phyloP scores from a whole-genome alignment of 2,113 vertebrate genomes.

The Ailurus styani region DNA sequence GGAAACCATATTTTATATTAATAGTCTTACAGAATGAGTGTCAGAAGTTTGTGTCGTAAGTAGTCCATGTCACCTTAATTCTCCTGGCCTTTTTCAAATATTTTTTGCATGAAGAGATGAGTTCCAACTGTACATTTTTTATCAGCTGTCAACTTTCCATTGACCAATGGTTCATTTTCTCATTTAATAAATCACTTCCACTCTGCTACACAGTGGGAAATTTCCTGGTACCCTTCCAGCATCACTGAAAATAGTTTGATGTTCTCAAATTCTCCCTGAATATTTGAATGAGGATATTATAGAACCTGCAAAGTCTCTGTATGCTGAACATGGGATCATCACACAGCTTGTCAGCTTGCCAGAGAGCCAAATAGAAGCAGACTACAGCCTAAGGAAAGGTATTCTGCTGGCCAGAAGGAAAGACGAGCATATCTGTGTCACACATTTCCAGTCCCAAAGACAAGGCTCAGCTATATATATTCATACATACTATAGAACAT shows the following conservation, averaged over 20 bases:
- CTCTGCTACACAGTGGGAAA: neutral
- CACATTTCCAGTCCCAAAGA: neutral
- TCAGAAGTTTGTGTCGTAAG: constrained; percentile 10
- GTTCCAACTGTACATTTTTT: neutral
- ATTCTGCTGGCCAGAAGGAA: neutral
- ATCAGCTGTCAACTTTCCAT: constrained; percentile 9
- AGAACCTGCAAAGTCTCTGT: neutral
- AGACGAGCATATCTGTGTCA: neutral
- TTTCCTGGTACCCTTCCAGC: constrained; percentile 7
- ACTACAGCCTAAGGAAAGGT: neutral
- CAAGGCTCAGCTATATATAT: neutral
- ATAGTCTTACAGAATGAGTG: neutral
- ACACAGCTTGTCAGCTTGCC: neutral
- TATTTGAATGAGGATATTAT: neutral
- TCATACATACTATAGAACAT: neutral
- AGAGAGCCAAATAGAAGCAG: neutral
- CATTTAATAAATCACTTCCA: constrained; percentile 28
- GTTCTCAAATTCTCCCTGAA: neutral
- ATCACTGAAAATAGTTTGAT: neutral
- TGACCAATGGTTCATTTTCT: neutral
- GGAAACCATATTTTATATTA: constrained; percentile 19
- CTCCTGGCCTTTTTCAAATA: neutral
- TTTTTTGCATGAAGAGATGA: constrained; percentile 20
- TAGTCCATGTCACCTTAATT: constrained; percentile 1
- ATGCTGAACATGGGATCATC: neutral